Base-by-base conservation (phyloP, 2,113 vertebrate species). In the Aegithalos caudatus region DNA sequence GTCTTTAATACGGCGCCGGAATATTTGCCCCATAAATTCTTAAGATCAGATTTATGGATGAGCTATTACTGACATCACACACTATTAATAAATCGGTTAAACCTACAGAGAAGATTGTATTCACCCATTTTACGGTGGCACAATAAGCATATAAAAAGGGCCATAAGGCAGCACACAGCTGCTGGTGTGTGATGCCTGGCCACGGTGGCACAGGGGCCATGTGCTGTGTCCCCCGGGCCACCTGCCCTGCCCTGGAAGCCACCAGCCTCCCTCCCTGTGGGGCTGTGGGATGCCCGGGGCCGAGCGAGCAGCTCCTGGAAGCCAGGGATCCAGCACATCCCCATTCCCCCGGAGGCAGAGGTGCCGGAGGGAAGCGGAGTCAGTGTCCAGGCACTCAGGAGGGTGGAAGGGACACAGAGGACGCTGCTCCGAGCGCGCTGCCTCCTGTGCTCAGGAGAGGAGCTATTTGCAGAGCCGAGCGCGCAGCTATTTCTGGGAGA, bases 21-120 rank as follows among this genome's bases (percentile, higher is more conserved):
- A 97, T 97, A 97, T 97, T 97, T 97, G 87, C 67, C 81, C 92
- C 86, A 97, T 97, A 97, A 97, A 98, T 98, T 94, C 95, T 85
- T 77, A 78, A 92, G 92, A 95, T 70, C 81, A 93, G 96, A 97
- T 96, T 96, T 97, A 97, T 66, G 94, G 92, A 94, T 84, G 89
- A 95, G 91, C 95, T 92, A 85, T 97, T 96, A 85, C 94, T 88
- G 81, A 82, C 88, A 94, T 96, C 88, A 95, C 54, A 74, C 92
- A 31, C 96, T 96, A 93, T 89, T 96, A 97, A 97, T 97, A 97
- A 97, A 97, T 96, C 92, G 70, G 86, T 89, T 97, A 96, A 81
- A 79, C 91, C 48, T 60, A 72, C 23, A 51, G 51, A 60, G 62
- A 44, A 70, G 77, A 82, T 70, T 64, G 61, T 65, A 33, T 85